Percentiles rank a stretch among this genome's conserved stretches.
These are phyloP conservation scores for Colistium nudipinnis DNA, from an alignment of 2,113 vertebrate species.

Conservation along the genomic window DNA sequence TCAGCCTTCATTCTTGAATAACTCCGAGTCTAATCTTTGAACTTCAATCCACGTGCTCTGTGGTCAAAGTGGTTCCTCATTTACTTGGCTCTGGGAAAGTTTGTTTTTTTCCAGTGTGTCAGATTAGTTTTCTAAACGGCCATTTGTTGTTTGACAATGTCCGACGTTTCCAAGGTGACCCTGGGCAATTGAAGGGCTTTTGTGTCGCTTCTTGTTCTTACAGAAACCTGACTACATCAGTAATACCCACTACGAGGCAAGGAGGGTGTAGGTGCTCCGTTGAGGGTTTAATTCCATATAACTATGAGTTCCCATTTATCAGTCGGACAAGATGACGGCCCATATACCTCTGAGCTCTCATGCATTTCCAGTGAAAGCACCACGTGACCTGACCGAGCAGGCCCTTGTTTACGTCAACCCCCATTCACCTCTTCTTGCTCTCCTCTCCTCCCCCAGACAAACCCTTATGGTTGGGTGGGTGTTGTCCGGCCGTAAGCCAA, in stretches of 20 bases:
- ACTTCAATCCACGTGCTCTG: too few species aligned
- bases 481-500: conserved; percentile 79
- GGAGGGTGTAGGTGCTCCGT: background rate
- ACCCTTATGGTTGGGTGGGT: conserved; percentile 64
- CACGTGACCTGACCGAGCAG: conserved; percentile 16
- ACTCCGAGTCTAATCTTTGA: too few species aligned
- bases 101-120: background rate
- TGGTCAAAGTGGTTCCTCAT: background rate
- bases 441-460: conserved; percentile 33
- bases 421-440: background rate
- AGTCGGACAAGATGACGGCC: background rate
- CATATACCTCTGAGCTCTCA: background rate
- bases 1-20: too few species aligned
- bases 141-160: background rate
- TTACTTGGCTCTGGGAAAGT: background rate
- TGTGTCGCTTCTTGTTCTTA: background rate
- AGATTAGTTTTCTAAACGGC: background rate
- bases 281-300: background rate
- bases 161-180: conserved; percentile 54
- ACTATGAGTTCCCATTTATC: background rate
- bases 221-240: background rate
- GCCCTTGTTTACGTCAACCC: conserved; percentile 38
- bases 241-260: background rate
- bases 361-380: conserved; percentile 8
- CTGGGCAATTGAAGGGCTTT: background rate